Evolutionary conservation across 2,888 invertebrate genomes (phyloP).

Genomic region (Stenurella melanura): DNA sequence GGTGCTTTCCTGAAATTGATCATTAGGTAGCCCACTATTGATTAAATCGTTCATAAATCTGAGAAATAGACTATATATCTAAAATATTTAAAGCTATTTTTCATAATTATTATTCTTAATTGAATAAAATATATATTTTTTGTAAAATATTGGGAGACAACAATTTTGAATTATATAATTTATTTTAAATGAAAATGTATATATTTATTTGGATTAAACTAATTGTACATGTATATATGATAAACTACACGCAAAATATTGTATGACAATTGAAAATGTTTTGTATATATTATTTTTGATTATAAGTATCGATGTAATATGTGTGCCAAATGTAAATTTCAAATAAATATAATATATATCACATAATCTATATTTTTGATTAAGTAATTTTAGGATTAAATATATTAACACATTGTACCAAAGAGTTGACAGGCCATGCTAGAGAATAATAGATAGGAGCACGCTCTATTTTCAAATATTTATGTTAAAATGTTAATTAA

Average conservation of each 20-base stretch:
- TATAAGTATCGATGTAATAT: constrained; percentile 11
- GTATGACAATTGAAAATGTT: constrained; percentile 24
- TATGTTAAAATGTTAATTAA: constrained; percentile 24
- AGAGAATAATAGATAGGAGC: constrained; percentile 11
- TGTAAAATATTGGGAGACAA: neutral
- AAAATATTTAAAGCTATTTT: neutral
- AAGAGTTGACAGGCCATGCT: constrained; percentile 32
- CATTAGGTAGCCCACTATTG: too few species aligned
- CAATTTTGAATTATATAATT: neutral
- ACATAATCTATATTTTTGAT: constrained; percentile 7
- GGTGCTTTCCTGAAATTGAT: too few species aligned
- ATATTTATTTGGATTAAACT: neutral
- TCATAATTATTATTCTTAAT: neutral
- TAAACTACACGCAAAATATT: neutral
- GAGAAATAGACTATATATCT: too few species aligned
- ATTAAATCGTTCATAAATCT: too few species aligned
- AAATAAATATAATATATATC: constrained; percentile 24
- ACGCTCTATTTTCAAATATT: constrained; percentile 10
- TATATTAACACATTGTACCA: constrained; percentile 17
- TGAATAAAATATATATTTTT: neutral
- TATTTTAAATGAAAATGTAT: neutral
- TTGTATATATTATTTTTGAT: constrained; percentile 23
- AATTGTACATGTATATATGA: neutral
- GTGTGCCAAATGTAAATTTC: constrained; percentile 40
- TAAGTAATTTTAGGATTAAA: neutral